Evolutionary conservation across 2,888 invertebrate genomes (phyloP), one percentile per base, ranked within the genome.

Genomic region (Epirrita christyi): DNA sequence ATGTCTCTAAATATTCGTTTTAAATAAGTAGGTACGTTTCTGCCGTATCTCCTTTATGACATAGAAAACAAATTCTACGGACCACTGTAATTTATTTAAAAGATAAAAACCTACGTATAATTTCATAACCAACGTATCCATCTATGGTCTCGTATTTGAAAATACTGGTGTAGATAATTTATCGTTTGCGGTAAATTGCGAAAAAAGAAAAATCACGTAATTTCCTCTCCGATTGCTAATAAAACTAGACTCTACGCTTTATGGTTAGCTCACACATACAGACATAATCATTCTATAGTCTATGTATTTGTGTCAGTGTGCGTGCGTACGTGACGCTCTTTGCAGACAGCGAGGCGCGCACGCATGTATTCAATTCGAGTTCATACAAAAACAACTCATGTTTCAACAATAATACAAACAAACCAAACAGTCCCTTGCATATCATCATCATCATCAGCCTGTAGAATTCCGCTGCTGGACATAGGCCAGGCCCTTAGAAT

Each of bases 261-360:
- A 63, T 59, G 65, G 59, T 52, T 49, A 58, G 14, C 44, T 50
- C 50, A 55, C 52, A 38, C 55, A 60, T 44, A 58, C 58, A 62
- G 42, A 40, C 32, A 48, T 40, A 21, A n/a, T 47, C 21, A 32
- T 47, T 37, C 44, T 45, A 32, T 48, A 51, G 50, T 47, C 41
- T 51, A 52, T 53, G 51, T 27, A 38, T 38, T 9, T 43, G 55
- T 48, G 42, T 11, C 28, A 38, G 64, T 63, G 66, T 69, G 68
- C 59, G 68, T 59, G 55, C 37, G 68, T 55, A 59, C 59, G 60
- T 54, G 56, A 50, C n/a, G 57, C 42, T 49, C 54, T 52, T 52
- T 68, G 75, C 71, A 81, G 81, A 81, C 81, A 64, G 80, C 80
- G 73, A 67, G 81, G 81, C 81, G 81, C 76, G 72, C 46, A 64